Conservation (phyloP, 1,140 invertebrate genomes). For the Lysiphlebus fabarum region DNA sequence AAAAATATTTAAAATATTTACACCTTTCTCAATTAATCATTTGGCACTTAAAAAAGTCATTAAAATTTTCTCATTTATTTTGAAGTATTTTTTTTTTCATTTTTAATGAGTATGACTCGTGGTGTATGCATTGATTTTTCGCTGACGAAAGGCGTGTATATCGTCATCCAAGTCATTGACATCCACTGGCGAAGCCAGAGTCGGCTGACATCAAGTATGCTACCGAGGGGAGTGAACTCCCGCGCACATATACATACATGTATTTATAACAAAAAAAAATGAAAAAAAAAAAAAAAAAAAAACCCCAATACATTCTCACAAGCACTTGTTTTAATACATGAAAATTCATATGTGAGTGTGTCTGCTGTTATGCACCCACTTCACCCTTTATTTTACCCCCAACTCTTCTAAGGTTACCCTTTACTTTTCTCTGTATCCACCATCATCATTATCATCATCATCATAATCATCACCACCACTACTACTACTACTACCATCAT, state of each 20-base stretch:
- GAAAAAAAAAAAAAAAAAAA: neutral
- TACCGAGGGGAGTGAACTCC: slow-evolving; percentile 36
- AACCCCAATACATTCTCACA: slow-evolving; percentile 4
- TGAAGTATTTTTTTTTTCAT: no score
- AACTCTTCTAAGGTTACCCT: neutral
- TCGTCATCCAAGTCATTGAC: slow-evolving; percentile 51
- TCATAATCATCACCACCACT: no score
- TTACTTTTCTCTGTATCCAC: neutral
- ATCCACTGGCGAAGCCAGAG: slow-evolving; percentile 40
- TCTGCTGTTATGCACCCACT: slow-evolving; percentile 11
- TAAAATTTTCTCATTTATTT: no score
- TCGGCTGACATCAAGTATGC: slow-evolving; percentile 42
- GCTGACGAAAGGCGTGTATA: neutral
- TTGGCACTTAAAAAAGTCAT: no score
- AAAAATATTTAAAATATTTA: no score
- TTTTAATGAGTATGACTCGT: neutral
- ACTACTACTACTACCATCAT: no score
- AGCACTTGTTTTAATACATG: neutral
- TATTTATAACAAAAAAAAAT: neutral
- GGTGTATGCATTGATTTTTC: neutral
- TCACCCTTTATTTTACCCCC: slow-evolving; percentile 10
- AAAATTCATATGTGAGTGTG: slow-evolving; percentile 5
- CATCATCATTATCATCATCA: no score
- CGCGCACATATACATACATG: slow-evolving; percentile 13
- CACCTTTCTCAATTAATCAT: no score